phyloP scores from a whole-genome alignment of 2,888 invertebrate genomes.

The Ypsolopha sequella region DNA sequence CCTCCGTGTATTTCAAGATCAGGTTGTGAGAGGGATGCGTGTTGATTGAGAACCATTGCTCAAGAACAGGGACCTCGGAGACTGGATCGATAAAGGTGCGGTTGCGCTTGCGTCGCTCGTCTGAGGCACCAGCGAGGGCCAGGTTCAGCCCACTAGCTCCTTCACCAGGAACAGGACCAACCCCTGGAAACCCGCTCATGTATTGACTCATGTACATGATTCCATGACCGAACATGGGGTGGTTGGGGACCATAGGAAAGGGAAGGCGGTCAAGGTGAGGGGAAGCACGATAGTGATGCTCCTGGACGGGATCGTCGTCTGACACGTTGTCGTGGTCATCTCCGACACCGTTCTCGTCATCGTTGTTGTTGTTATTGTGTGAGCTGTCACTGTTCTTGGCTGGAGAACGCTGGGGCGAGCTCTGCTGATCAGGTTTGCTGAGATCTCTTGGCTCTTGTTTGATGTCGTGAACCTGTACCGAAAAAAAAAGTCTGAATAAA shows the following conservation, averaged over 20 bases:
- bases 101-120: conserved; percentile 93
- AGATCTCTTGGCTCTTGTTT: conserved; percentile 68
- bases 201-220: conserved; percentile 95
- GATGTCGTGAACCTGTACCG: conserved; percentile 61
- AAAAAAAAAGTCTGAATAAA: conserved; percentile 4
- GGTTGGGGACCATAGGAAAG: conserved; percentile 86
- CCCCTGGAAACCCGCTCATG: conserved; percentile 72
- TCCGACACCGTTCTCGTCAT: conserved; percentile 59
- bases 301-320: conserved; percentile 57
- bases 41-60: conserved; percentile 97
- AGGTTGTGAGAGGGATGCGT: conserved; percentile 98
- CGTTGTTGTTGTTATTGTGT: conserved; percentile 56
- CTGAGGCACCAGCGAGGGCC: conserved; percentile 75
- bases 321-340: conserved; percentile 65
- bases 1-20: conserved; percentile 97
- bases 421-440: conserved; percentile 42
- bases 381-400: conserved; percentile 69
- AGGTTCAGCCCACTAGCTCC: conserved; percentile 74
- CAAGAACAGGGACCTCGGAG: conserved; percentile 94
- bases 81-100: conserved; percentile 99
- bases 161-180: conserved; percentile 65
- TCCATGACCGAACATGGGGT: conserved; percentile 88
- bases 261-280: conserved; percentile 66
- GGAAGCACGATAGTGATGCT: conserved; percentile 48
- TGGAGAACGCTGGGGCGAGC: conserved; percentile 64